Base-by-base conservation (phyloP, 2,797 vertebrate species). In the Siniperca obscura region DNA sequence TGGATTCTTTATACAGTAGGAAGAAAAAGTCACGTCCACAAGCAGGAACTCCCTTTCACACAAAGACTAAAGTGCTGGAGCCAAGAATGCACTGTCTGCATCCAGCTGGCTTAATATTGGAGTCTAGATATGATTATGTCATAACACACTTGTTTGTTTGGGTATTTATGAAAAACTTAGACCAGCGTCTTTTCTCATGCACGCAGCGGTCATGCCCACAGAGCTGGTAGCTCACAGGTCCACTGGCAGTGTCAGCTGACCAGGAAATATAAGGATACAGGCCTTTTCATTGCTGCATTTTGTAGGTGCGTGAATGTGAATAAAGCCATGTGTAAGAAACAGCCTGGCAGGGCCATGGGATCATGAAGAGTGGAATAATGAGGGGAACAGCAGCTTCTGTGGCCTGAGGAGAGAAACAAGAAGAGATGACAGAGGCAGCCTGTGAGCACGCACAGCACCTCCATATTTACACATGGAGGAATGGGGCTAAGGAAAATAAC, bases 1-100 rank as follows among this genome's bases (percentile, higher is more conserved):
- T 85, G 77, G 70, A 75, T 84, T 82, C 74, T 90, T 87, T 85
- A 85, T 88, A 84, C 65, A 74, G 57, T 86, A 80, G 72, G 81
- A 90, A 86, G 82, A 75, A 92, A 91, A 92, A 83, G 73, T 86
- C 91, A 93, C 77, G 79, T 93, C 89, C 85, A 92, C 90, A 93
- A 92, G 78, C 93, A 94, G 87, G 81, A 94, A 92, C 81, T 93
- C 86, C 84, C 85, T 89, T 87, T 87, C 93, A 93, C 88, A 93
- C 91, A 94, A 91, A 94, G 89, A 94, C 85, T 94, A 95, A 96
- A 95, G 94, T 96, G 95, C 93, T 87, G 77, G 72, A 93, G 89
- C 91, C 90, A 72, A 79, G 86, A 86, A 90, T 86, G 87, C 86
- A 85, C 40, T 1, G 48, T 80, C 74, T 89, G 85, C 89, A 90